phyloP scores from a whole-genome alignment of 37 sponge, comb jelly and placozoan genomes.

The Agelas oroides region DNA sequence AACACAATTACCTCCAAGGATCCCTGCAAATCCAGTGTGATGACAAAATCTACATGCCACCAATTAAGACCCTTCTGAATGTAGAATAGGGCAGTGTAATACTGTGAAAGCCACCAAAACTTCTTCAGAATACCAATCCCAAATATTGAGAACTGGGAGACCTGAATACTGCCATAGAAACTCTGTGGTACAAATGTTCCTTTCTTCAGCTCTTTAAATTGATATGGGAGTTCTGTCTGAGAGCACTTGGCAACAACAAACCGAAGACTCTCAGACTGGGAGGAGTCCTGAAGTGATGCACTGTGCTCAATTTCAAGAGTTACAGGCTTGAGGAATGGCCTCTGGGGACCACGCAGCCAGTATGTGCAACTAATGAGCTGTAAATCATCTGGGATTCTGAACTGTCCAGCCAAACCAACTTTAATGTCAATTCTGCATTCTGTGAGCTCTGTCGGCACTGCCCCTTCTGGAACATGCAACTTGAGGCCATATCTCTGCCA shows the following conservation, averaged over 20 bases:
- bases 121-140: not conserved
- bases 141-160: not conserved
- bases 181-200: not conserved
- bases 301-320: not conserved
- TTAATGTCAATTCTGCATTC: too few species aligned
- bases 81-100: too few species aligned
- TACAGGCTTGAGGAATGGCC: not conserved
- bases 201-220: not conserved
- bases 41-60: too few species aligned
- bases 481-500: too few species aligned
- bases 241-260: not conserved
- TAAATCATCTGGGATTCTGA: not conserved
- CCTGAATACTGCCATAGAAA: not conserved
- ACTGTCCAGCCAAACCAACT: not conserved
- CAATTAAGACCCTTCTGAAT: too few species aligned
- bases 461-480: too few species aligned
- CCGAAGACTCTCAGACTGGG: not conserved
- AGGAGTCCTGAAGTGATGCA: not conserved
- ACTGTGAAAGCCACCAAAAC: too few species aligned
- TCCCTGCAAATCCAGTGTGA: too few species aligned
- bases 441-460: too few species aligned
- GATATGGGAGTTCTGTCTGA: not conserved
- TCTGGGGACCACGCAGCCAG: not conserved
- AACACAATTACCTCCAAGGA: too few species aligned
- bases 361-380: conserved; percentile 1